Percentiles rank a stretch among this genome's conserved stretches.
These are phyloP conservation scores for Tenodera sinensis DNA, from an alignment of 2,888 invertebrate species.

Conservation along the genomic window DNA sequence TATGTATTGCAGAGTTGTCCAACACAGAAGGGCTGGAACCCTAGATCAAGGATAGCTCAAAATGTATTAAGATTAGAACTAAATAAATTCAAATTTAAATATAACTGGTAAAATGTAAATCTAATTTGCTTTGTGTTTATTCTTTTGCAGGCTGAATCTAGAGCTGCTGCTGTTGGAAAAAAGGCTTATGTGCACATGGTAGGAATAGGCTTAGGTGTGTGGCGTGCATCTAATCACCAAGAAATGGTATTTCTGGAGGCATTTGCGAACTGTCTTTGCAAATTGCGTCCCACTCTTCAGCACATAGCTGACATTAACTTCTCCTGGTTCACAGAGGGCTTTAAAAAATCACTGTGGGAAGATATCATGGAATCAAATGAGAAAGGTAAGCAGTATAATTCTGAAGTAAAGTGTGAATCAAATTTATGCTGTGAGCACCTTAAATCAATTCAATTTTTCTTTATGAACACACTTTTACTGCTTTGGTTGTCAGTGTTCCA, in stretches of 20 bases:
- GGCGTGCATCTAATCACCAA: constrained; percentile 36
- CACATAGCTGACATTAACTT: constrained; percentile 37
- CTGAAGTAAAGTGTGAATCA: no score
- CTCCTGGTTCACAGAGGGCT: constrained; percentile 34
- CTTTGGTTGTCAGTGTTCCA: no score
- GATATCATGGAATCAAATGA: background rate
- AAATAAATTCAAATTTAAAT: no score
- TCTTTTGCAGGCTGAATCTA: constrained; percentile 47
- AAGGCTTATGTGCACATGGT: constrained; percentile 62
- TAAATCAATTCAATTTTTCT: no score
- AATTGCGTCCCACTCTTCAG: constrained; percentile 30
- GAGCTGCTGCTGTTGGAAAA: constrained; percentile 50
- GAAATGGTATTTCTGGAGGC: constrained; percentile 36
- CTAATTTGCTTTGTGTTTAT: background rate
- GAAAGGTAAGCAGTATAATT: background rate
- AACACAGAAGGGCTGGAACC: no score
- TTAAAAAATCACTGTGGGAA: constrained; percentile 11
- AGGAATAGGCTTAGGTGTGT: constrained; percentile 43
- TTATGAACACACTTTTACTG: no score
- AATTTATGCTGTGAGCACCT: no score
- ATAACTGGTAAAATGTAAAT: no score
- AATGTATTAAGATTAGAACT: no score
- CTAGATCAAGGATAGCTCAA: no score
- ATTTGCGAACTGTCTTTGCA: constrained; percentile 36
- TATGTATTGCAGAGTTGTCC: no score